These are phyloP conservation scores for Acanthornis magna DNA, from an alignment of 2,797 vertebrate species.

Conservation along the genomic window DNA sequence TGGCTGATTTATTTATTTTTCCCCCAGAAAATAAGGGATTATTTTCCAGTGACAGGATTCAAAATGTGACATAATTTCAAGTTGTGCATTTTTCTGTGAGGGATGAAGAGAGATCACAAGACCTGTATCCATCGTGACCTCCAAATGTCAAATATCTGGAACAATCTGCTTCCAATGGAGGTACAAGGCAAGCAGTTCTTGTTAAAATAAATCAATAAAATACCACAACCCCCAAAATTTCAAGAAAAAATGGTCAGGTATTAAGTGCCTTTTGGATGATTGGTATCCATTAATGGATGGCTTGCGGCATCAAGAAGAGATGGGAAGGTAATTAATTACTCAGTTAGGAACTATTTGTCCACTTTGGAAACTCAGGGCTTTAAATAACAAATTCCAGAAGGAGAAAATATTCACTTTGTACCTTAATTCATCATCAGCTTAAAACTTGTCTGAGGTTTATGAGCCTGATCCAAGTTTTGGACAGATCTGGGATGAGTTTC, in stretches of 20 bases:
- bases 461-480: slow-evolving; percentile 37
- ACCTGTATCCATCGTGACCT: not conserved
- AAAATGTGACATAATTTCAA: not conserved
- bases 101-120: not conserved
- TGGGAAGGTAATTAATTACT: slow-evolving; percentile 30
- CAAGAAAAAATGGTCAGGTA: not conserved
- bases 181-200: not conserved
- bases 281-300: slow-evolving; percentile 17
- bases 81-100: not conserved
- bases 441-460: slow-evolving; percentile 54
- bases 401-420: slow-evolving; percentile 52
- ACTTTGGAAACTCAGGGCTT: slow-evolving; percentile 18
- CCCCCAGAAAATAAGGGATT: not conserved
- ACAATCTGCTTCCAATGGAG: slow-evolving; percentile 4
- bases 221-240: not conserved
- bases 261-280: slow-evolving; percentile 12
- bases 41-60: slow-evolving; percentile 22
- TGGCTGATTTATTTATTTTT: not conserved
- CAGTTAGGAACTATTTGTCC: slow-evolving; percentile 43
- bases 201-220: slow-evolving; percentile 22
- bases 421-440: slow-evolving; percentile 62
- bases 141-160: slow-evolving; percentile 37
- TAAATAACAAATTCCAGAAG: slow-evolving; percentile 55
- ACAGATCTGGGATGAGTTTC: slow-evolving; percentile 62
- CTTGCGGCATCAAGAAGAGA: not conserved